These are phyloP conservation scores for Agrochola circellaris DNA, from an alignment of 2,888 invertebrate species.

Conservation along the genomic window DNA sequence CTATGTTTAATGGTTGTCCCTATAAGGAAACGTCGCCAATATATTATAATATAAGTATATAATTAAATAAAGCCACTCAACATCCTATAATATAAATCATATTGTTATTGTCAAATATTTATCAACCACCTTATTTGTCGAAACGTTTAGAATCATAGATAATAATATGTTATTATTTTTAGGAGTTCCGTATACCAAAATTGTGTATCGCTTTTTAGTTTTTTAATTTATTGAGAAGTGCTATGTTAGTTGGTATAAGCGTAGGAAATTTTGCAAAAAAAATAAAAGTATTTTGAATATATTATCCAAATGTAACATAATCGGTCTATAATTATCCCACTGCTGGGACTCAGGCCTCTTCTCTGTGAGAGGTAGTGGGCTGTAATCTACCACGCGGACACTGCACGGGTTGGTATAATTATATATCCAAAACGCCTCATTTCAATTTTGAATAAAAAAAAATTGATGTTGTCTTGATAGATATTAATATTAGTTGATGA, in stretches of 20 bases:
- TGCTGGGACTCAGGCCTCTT: neutral
- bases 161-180: conserved; percentile 34
- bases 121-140: conserved; percentile 25
- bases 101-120: conserved; percentile 20
- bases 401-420: neutral
- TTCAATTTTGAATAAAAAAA: no score
- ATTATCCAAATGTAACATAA: neutral
- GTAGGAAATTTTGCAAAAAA: neutral
- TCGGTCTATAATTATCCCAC: neutral
- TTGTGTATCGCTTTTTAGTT: neutral
- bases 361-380: neutral
- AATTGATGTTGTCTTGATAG: neutral
- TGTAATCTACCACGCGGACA: neutral
- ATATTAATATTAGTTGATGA: neutral
- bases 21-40: conserved; percentile 10
- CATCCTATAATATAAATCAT: conserved; percentile 47
- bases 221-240: neutral
- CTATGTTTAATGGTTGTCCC: neutral
- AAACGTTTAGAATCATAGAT: conserved; percentile 27
- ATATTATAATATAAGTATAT: conserved; percentile 22
- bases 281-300: neutral
- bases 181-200: conserved; percentile 48
- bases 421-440: neutral
- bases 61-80: conserved; percentile 29
- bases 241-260: neutral